Evolutionary conservation across 1,140 invertebrate genomes (phyloP), one percentile per base, ranked within the genome.

Genomic region (Magallana angulata): DNA sequence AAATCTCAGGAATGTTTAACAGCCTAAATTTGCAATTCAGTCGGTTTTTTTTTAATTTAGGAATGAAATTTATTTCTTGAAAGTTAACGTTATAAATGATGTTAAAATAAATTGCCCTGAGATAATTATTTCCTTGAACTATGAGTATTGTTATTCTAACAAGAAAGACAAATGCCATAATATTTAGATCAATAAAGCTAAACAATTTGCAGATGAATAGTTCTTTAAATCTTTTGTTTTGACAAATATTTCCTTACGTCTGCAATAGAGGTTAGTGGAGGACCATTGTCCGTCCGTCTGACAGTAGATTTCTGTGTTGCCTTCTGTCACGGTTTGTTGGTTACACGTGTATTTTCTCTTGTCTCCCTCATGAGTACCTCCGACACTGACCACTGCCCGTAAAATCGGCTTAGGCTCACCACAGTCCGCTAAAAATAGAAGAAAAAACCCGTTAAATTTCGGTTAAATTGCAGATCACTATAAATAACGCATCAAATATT

Each of bases 261-360:
- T 59, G 59, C 82, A 84, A n/a, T 84, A 84, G 5, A 84, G 57
- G 16, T 84, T 58, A 7, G 82, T 84, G 16, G 30, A 16, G 57
- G 82, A 84, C 82, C 82, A 84, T 11, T 62, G 24, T 84, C 82
- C 82, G 57, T 84, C 56, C 7, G 57, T 12, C 11, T 62, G 57
- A 30, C 82, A 84, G 14, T 18, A 6, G 59, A 84, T 84, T 18
- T 84, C 82, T 36, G 82, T 59, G 36, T 59, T 59, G n/a, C 82
- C 82, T 36, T 84, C 82, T 30, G 59, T 84, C 7, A 84, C 24
- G 0, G 82, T 84, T 36, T 84, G 56, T 36, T 59, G 56, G 11
- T 84, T 58, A 62, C 82, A 84, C 12, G n/a, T 62, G 56, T 84
- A 84, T 18, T 1, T 18, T 30, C 57, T 14, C 30, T 16, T 36